phyloP scores from a whole-genome alignment of 2,113 vertebrate genomes.

The Lepus europaeus region DNA sequence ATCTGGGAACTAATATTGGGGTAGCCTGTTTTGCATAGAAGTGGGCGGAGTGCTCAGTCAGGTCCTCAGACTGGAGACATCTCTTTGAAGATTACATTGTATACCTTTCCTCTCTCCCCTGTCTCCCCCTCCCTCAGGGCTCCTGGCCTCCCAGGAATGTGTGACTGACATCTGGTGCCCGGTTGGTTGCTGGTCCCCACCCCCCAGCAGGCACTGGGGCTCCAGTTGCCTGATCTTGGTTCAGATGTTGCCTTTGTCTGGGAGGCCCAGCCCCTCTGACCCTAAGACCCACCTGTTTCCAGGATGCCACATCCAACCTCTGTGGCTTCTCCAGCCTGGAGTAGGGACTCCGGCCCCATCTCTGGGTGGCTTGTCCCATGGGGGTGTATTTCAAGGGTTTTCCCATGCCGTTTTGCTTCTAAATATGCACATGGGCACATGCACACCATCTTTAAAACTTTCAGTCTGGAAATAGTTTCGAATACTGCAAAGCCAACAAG shows the following conservation, averaged over 20 bases:
- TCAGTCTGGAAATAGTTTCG: neutral
- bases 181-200: fast-evolving
- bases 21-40: no score
- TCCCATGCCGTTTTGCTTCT: neutral
- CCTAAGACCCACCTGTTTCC: neutral
- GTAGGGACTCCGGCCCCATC: neutral
- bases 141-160: conserved; percentile 32
- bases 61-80: no score
- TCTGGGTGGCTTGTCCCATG: neutral
- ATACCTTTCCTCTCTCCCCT: no score
- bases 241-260: neutral
- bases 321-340: neutral
- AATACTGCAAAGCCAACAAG: neutral
- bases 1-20: no score
- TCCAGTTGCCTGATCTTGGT: neutral
- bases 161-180: neutral
- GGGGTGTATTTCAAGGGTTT: no score
- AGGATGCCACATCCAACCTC: neutral
- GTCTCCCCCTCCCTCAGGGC: neutral
- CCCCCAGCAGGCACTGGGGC: neutral
- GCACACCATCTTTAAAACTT: neutral
- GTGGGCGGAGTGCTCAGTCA: no score
- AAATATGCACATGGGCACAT: fast-evolving
- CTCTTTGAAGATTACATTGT: no score
- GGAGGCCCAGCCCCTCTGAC: neutral